These are phyloP conservation scores for Mactromeris polynyma DNA, from an alignment of 2,888 invertebrate genomes.

Conservation along the genomic window DNA sequence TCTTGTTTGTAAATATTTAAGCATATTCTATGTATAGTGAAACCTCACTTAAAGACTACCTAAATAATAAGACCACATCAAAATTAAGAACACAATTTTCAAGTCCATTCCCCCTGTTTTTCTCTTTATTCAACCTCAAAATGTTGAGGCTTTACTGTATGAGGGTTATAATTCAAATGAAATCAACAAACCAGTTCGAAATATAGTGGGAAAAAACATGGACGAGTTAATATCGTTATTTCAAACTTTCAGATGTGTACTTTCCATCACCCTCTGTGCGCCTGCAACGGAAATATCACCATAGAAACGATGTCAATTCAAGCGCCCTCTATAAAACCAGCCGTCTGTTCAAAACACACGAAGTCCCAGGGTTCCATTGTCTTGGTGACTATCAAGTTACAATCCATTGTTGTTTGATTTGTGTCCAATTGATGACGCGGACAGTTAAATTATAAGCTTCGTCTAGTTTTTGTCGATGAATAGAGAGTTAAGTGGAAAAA, in stretches of 20 bases:
- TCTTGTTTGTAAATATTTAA: too few relatives aligned
- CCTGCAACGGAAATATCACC: slow-evolving; percentile 27
- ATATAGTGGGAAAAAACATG: too few relatives aligned
- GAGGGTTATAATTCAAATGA: too few relatives aligned
- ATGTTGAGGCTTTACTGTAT: too few relatives aligned
- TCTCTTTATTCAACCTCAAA: too few relatives aligned
- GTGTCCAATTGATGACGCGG: slow-evolving; percentile 52
- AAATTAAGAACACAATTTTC: too few relatives aligned
- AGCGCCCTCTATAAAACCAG: slow-evolving; percentile 32
- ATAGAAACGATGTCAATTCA: slow-evolving; percentile 38
- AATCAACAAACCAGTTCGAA: too few relatives aligned
- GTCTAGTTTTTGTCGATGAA: slow-evolving; percentile 15
- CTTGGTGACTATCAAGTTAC: slow-evolving; percentile 53
- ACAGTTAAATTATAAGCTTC: slow-evolving; percentile 55
- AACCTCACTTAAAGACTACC: too few relatives aligned
- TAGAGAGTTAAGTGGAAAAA: slow-evolving; percentile 11
- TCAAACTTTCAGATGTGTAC: neutral
- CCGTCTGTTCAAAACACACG: slow-evolving; percentile 49
- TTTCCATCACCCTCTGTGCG: slow-evolving; percentile 7
- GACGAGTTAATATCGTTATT: neutral
- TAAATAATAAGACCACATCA: too few relatives aligned
- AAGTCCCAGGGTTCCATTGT: slow-evolving; percentile 43
- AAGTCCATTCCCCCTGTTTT: too few relatives aligned
- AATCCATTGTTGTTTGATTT: slow-evolving; percentile 56
- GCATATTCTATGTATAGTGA: too few relatives aligned